Evolutionary conservation across 2,113 vertebrate species (phyloP).

Genomic region (Morone saxatilis): DNA sequence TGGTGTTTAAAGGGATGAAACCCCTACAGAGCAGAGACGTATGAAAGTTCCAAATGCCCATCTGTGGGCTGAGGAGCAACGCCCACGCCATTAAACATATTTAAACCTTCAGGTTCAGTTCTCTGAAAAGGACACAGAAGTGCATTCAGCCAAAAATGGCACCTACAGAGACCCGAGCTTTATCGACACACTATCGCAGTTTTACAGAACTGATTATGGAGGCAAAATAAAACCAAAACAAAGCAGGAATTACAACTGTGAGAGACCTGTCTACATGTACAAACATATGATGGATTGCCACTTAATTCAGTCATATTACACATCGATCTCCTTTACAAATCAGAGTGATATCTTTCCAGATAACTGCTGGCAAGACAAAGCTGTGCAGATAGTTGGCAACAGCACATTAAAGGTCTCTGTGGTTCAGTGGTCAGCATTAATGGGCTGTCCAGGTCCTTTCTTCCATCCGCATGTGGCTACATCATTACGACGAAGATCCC

Average conservation of each 20-base stretch:
- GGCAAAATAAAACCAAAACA: constrained; percentile 34
- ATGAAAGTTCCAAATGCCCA: not conserved
- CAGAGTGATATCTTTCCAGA: constrained; percentile 46
- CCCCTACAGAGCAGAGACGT: not conserved
- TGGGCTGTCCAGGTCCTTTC: constrained; percentile 62
- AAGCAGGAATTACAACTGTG: constrained; percentile 10
- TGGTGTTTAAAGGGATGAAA: not conserved
- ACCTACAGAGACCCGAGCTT: not conserved
- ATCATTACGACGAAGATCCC: constrained; percentile 55
- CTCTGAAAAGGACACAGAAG: not conserved
- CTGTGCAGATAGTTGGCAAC: constrained; percentile 54
- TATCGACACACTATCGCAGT: constrained; percentile 6
- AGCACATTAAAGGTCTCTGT: constrained; percentile 71
- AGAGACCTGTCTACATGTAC: constrained; percentile 33
- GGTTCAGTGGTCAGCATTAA: constrained; percentile 73
- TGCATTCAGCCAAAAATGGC: not conserved
- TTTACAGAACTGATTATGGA: constrained; percentile 31
- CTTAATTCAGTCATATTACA: constrained; percentile 62
- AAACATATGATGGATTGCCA: constrained; percentile 69
- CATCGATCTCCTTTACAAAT: constrained; percentile 72
- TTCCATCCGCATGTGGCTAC: constrained; percentile 42
- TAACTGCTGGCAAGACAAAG: constrained; percentile 68
- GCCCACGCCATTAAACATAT: not conserved
- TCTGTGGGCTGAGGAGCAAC: not conserved
- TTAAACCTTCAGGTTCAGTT: not conserved